A percentile compares a stretch with the other conserved stretches of the same genome.
These are phyloP conservation scores for Larimichthys polyactis DNA, from an alignment of 2,113 vertebrate species.

Conservation along the genomic window DNA sequence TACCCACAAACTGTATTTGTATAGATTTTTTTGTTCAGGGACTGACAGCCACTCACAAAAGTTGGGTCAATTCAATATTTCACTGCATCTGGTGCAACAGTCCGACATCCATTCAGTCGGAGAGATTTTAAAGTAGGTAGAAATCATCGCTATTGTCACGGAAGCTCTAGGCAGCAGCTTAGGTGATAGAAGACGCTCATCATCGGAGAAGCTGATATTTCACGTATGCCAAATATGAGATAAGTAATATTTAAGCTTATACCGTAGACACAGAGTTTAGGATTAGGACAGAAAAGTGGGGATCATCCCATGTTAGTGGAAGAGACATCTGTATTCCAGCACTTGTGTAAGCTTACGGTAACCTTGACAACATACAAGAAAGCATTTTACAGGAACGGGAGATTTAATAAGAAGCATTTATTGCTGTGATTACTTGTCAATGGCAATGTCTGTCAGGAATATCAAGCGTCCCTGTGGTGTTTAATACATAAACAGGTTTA, in stretches of 20 bases:
- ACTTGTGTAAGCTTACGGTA: constrained; percentile 44
- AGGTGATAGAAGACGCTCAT: not conserved
- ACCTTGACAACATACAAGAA: constrained; percentile 67
- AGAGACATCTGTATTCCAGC: constrained; percentile 38
- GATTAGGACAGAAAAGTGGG: constrained; percentile 5
- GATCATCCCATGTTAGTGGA: not conserved
- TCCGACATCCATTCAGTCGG: constrained; percentile 7
- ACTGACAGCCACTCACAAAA: constrained; percentile 34
- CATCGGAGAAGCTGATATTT: not conserved
- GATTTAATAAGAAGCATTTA: constrained; percentile 62
- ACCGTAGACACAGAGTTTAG: constrained; percentile 1
- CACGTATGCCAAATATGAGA: not conserved
- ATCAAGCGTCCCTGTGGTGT: constrained; percentile 59
- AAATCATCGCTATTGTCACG: constrained; percentile 5
- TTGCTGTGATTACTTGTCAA: constrained; percentile 57
- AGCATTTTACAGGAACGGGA: constrained; percentile 40
- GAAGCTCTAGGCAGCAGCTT: not conserved
- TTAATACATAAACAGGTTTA: constrained; percentile 74
- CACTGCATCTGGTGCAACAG: constrained; percentile 19
- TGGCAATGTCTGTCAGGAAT: constrained; percentile 61
- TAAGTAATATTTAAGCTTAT: constrained; percentile 10
- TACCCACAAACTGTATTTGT: constrained; percentile 48
- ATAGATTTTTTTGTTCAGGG: constrained; percentile 54
- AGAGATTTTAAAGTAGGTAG: constrained; percentile 26
- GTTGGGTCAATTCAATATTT: constrained; percentile 54